These are phyloP conservation scores for Kryptolebias ocellatus DNA, from an alignment of 2,797 vertebrate species.

Conservation along the genomic window DNA sequence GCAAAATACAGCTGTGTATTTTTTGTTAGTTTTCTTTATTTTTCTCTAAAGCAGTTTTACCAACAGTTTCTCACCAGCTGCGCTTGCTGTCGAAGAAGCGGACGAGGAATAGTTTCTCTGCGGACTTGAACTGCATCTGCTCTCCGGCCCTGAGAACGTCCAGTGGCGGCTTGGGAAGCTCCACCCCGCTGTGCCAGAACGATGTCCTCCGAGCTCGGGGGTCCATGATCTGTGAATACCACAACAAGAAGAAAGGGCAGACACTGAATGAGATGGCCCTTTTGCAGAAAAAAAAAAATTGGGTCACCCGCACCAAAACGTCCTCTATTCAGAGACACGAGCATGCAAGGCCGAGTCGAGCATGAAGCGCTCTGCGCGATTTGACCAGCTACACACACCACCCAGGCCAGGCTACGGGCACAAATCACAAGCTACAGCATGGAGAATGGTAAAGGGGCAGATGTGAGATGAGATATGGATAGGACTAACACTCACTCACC, in stretches of 20 bases:
- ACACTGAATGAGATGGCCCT: slow-evolving; percentile 8
- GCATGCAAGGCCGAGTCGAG: slow-evolving; percentile 51
- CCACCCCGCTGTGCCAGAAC: slow-evolving; percentile 87
- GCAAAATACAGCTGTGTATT: too few species aligned
- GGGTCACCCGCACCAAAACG: not conserved
- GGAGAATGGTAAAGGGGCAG: slow-evolving; percentile 63
- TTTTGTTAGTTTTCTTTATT: too few species aligned
- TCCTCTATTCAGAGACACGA: slow-evolving; percentile 35
- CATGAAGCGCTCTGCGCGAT: slow-evolving; percentile 35
- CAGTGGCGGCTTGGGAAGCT: slow-evolving; percentile 89
- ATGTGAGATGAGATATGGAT: slow-evolving; percentile 60
- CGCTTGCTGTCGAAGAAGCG: slow-evolving; percentile 96
- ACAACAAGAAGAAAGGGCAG: not conserved
- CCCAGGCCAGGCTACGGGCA: slow-evolving; percentile 55
- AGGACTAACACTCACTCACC: slow-evolving; percentile 84
- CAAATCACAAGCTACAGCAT: slow-evolving; percentile 71
- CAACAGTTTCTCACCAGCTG: slow-evolving; percentile 88
- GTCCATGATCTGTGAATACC: slow-evolving; percentile 87
- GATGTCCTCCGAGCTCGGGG: slow-evolving; percentile 87
- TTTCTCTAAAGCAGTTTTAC: too few species aligned
- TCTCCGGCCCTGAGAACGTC: slow-evolving; percentile 93
- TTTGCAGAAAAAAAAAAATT: slow-evolving; percentile 5
- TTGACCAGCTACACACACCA: slow-evolving; percentile 33
- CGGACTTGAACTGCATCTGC: slow-evolving; percentile 97
- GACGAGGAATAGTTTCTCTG: slow-evolving; percentile 95